phyloP scores from a whole-genome alignment of 2,113 vertebrate species.

The Aramus guarauna region DNA sequence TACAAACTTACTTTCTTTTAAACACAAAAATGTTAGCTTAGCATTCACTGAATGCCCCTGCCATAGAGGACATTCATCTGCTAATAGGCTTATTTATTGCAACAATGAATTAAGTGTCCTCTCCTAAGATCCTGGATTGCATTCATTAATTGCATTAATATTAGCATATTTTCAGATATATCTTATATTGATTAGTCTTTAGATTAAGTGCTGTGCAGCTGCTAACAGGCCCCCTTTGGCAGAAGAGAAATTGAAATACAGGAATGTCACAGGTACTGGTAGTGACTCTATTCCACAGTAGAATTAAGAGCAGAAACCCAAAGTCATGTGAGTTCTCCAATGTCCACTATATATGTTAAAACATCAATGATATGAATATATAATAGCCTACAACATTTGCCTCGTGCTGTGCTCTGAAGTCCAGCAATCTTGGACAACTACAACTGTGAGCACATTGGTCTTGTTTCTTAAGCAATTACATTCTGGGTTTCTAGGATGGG shows the following conservation, averaged over 20 bases:
- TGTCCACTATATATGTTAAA: neutral
- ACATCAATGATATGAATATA: neutral
- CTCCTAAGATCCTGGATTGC: neutral
- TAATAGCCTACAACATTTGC: neutral
- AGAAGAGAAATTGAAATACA: neutral
- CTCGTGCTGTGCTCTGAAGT: neutral
- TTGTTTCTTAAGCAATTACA: neutral
- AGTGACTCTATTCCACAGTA: neutral
- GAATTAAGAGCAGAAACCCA: neutral
- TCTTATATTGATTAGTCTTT: neutral
- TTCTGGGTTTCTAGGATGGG: neutral
- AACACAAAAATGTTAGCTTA: neutral
- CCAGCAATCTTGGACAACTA: neutral
- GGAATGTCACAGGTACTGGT: neutral
- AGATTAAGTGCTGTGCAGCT: neutral
- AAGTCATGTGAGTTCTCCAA: neutral
- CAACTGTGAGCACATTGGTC: neutral
- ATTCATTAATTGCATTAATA: neutral
- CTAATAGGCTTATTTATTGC: neutral
- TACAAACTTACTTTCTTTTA: neutral
- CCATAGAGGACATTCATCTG: neutral
- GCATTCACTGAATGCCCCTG: neutral
- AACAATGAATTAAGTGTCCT: neutral
- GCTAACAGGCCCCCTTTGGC: neutral
- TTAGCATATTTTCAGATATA: neutral